phyloP scores from a whole-genome alignment of 1,140 invertebrate genomes.

The Andricus grossulariae region DNA sequence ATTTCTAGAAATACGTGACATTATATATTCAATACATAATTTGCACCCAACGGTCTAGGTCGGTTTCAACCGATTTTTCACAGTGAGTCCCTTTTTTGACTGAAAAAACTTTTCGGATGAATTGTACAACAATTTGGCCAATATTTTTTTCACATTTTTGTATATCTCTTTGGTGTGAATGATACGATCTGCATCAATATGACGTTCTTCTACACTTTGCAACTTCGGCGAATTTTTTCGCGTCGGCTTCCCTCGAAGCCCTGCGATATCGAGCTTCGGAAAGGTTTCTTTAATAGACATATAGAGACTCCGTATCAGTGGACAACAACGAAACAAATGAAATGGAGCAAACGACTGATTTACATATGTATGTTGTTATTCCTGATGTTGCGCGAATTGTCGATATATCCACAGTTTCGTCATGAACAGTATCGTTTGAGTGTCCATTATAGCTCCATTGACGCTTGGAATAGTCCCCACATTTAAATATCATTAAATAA shows the following conservation, averaged over 20 bases:
- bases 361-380: neutral
- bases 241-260: slow-evolving; percentile 22
- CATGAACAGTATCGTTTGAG: neutral
- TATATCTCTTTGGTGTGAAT: neutral
- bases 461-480: too few species aligned
- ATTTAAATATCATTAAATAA: too few species aligned
- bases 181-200: slow-evolving; percentile 22
- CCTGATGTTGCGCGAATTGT: neutral
- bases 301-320: neutral
- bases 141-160: neutral
- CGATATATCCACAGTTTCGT: neutral
- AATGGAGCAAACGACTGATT: neutral
- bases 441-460: neutral
- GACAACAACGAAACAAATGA: neutral
- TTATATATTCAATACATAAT: too few species aligned
- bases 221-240: slow-evolving; percentile 7
- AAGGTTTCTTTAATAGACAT: slow-evolving; percentile 26
- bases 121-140: neutral
- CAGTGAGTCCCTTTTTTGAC: too few species aligned
- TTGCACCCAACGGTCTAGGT: too few species aligned
- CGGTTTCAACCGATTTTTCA: too few species aligned
- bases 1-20: too few species aligned
- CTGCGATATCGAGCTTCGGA: slow-evolving; percentile 12
- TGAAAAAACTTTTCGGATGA: neutral
- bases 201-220: neutral